Conservation (phyloP, 2,113 vertebrate species). For the Lutjanus erythropterus region DNA sequence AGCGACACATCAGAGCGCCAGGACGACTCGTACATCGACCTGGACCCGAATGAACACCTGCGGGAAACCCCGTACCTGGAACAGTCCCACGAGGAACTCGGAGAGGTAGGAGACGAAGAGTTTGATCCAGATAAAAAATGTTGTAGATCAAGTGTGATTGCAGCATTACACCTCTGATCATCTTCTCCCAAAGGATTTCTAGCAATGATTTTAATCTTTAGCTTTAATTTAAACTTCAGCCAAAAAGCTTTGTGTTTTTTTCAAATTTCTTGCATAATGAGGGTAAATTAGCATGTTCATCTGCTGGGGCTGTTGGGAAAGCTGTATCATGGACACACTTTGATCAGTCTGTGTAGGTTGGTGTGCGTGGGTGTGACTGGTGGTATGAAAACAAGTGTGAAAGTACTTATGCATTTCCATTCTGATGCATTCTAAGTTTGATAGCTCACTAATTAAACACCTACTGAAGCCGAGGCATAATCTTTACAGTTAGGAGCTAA, state of each 20-base stretch:
- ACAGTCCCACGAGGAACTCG: slow-evolving; percentile 94
- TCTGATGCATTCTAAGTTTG: slow-evolving; percentile 29
- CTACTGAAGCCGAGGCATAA: slow-evolving; percentile 7
- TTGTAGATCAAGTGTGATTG: background rate
- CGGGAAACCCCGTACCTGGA: slow-evolving; percentile 93
- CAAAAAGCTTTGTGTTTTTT: background rate
- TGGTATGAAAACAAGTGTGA: slow-evolving; percentile 19
- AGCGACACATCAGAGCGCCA: slow-evolving; percentile 96
- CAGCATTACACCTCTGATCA: background rate
- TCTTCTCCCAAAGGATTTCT: background rate
- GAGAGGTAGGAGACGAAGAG: slow-evolving; percentile 86
- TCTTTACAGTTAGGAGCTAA: background rate
- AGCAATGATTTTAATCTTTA: background rate
- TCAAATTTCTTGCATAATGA: slow-evolving; percentile 28
- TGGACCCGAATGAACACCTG: slow-evolving; percentile 90
- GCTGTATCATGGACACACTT: slow-evolving; percentile 26
- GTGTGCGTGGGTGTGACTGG: slow-evolving; percentile 7
- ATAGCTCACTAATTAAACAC: slow-evolving; percentile 64
- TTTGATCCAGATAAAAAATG: background rate
- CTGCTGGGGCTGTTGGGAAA: slow-evolving; percentile 19
- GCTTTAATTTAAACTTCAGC: background rate
- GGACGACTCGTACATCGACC: slow-evolving; percentile 92
- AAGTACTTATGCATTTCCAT: slow-evolving; percentile 29
- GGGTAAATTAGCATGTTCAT: slow-evolving; percentile 25
- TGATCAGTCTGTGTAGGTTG: slow-evolving; percentile 26